These are phyloP conservation scores for Ellobium chinense DNA, from an alignment of 2,888 invertebrate genomes.

Conservation along the genomic window DNA sequence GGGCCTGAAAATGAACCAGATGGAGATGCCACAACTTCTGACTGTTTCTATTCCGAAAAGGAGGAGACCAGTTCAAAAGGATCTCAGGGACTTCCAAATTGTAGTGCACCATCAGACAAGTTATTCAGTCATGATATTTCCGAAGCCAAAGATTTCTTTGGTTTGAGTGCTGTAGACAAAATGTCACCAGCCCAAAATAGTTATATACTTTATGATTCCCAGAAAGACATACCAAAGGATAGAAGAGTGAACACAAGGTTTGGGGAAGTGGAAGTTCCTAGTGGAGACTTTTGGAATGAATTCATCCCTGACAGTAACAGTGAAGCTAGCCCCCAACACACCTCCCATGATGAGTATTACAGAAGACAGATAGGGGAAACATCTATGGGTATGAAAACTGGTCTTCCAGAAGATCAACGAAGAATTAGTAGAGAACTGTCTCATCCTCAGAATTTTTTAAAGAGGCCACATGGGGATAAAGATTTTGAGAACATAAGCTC, in stretches of 20 bases:
- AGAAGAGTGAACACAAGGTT: not conserved
- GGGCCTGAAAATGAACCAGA: not conserved
- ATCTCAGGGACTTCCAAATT: too few relatives aligned
- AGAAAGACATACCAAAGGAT: constrained; percentile 8
- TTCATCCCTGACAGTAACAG: constrained; percentile 36
- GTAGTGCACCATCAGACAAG: too few relatives aligned
- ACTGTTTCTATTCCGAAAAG: too few relatives aligned
- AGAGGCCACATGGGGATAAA: not conserved
- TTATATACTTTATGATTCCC: too few relatives aligned
- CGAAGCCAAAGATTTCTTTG: too few relatives aligned
- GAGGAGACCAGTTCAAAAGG: too few relatives aligned
- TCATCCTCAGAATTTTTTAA: not conserved
- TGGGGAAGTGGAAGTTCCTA: constrained; percentile 48
- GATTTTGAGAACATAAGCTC: not conserved
- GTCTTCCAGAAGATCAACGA: not conserved
- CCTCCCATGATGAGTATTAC: not conserved
- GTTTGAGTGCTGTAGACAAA: not conserved
- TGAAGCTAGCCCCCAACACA: constrained; percentile 2
- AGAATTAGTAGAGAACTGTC: not conserved
- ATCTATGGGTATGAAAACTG: not conserved
- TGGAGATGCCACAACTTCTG: not conserved
- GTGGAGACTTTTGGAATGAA: constrained; percentile 54
- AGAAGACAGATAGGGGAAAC: not conserved
- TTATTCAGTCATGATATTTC: too few relatives aligned
- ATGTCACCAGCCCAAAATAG: too few relatives aligned